Evolutionary conservation across 2,113 vertebrate genomes (phyloP).

Genomic region (Tiliqua scincoides): DNA sequence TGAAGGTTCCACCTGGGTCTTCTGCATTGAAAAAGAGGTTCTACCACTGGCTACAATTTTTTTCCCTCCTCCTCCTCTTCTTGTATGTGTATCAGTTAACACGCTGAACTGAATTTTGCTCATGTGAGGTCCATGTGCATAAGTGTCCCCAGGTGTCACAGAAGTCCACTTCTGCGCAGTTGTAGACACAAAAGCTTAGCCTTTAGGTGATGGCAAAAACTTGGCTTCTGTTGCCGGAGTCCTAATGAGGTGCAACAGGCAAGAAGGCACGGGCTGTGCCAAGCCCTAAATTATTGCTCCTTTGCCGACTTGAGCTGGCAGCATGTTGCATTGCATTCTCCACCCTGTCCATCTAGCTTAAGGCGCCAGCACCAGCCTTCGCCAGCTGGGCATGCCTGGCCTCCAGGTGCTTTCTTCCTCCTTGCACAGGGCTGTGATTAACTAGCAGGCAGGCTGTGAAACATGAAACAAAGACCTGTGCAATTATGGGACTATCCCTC

Average conservation of each 20-base stretch:
- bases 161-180: neutral
- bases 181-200: neutral
- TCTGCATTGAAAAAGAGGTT: too few relatives aligned
- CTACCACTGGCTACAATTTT: neutral
- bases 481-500: neutral
- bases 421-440: neutral
- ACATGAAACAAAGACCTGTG: too few relatives aligned
- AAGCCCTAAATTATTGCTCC: neutral
- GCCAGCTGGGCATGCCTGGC: neutral
- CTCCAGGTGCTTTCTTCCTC: neutral
- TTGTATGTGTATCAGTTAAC: neutral
- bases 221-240: neutral
- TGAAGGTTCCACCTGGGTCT: too few relatives aligned
- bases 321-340: too few relatives aligned
- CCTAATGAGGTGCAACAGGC: neutral
- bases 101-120: neutral
- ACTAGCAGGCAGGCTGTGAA: neutral
- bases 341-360: neutral
- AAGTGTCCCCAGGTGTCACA: too few relatives aligned
- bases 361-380: neutral
- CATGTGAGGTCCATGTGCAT: too few relatives aligned
- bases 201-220: neutral
- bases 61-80: neutral
- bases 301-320: neutral
- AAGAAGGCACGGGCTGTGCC: neutral